Evolutionary conservation across 2,888 invertebrate species (phyloP), one percentile per base, ranked within the genome.

Genomic region (Chydorus sphaericus): DNA sequence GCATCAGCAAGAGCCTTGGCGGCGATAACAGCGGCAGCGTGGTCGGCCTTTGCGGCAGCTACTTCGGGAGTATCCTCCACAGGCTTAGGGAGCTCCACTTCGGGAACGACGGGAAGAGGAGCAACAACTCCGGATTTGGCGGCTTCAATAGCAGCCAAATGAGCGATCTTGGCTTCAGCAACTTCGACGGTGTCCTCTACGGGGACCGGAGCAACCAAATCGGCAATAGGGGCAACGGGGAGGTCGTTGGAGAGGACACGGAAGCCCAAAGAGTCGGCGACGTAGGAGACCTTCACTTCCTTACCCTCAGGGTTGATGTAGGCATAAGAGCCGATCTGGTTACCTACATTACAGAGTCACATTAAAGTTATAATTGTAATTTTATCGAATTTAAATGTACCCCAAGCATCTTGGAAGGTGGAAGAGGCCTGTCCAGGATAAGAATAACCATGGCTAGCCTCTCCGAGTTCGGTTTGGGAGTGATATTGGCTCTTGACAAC

Each of bases 231-330:
- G 11, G 57, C 57, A 11, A 54, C 57, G 31, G 70, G 71, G 28
- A 71, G 65, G 58, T 69, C 70, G 64, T 73, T 71, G 65, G 69
- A 67, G 58, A 69, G 68, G 30, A 70, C 73, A 53, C 70, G 67
- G 68, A 69, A 73, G 23, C 66, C 66, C 31, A 66, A 73, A 73
- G 64, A 68, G 66, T 52, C 52, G 36, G 52, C 52, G 36, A 33
- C 33, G 52, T 52, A 52, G 37, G 26, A 33, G 61, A 72, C 69
- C 38, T 64, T 60, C 61, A 64, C 61, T 60, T 64, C 63, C 60
- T 69, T 67, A 37, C 73, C 74, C 59, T 71, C 67, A 54, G 73
- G 72, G 62, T 71, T 68, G 55, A 72, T 66, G 66, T 72, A 73
- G 62, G 71, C 69, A 67, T 68, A 72, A 59, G 67, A 65, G 20